Evolutionary conservation across 2,113 vertebrate genomes (phyloP), one percentile per base, ranked within the genome.

Genomic region (Tachuris rubrigastra): DNA sequence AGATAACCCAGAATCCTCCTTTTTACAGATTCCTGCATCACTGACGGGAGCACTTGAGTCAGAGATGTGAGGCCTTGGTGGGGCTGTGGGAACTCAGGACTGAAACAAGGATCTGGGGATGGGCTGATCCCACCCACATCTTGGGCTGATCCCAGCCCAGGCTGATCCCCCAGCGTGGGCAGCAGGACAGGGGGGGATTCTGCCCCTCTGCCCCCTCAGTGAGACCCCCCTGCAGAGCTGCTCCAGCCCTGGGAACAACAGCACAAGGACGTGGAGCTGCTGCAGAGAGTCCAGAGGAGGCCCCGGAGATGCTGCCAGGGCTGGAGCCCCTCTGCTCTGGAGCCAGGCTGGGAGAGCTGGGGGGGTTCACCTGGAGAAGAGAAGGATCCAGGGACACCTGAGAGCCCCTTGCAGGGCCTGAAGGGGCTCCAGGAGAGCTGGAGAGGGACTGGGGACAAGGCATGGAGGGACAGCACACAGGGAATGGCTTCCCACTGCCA

Each of bases 31-130:
- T 59, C 25, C 25, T 44, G 9, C 13, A 2, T 35, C 39, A 14
- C 46, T 62, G 25, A 50, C 44, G 4, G 5, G 14, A 12, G 5
- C 9, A 1, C 31, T 27, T 10, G 12, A 46, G 22, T 22, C 59
- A 55, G 44, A 0, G 4, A 6, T 10, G 3, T 1, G 55, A 37
- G 12, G 13, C 17, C 44, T 31, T 6, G 8, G 5, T 4, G 20
- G 30, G 55, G 14, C 60, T 49, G 37, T 7, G 11, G 41, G 42
- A 31, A 14, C 10, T 31, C 35, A 14, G 30, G 0, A 27, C 19
- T 33, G 75, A 37, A n/a, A 25, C 3, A 6, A 23, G 44, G n/a
- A 50, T 11, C 9, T 62, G 47, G 33, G 13, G 30, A 9, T 28
- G 49, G 39, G 49, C 24, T 65, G 59, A 5, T 20, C 17, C 44